Evolutionary conservation across 2,888 invertebrate genomes (phyloP).

Genomic region (Argyresthia albistria): DNA sequence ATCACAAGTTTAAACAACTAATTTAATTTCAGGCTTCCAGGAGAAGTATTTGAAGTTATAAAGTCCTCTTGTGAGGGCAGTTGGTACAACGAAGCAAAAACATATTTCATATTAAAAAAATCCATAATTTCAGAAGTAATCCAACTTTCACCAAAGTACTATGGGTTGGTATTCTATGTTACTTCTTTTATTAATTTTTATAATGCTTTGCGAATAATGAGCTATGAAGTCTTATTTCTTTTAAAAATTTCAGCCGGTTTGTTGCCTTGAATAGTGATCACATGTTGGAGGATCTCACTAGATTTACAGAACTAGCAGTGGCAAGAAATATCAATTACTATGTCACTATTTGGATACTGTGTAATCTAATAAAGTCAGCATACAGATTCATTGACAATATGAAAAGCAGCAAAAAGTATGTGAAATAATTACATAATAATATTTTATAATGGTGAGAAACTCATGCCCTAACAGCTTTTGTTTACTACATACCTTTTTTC

Average conservation of each 20-base stretch:
- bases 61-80: constrained; percentile 19
- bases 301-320: constrained; percentile 28
- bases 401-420: constrained; percentile 17
- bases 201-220: no score
- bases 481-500: constrained; percentile 12
- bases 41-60: constrained; percentile 17
- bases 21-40: constrained; percentile 18
- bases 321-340: constrained; percentile 26
- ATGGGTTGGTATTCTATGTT: constrained; percentile 24
- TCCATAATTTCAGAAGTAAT: constrained; percentile 19
- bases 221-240: no score
- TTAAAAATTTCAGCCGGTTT: no score
- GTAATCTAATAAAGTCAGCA: constrained; percentile 27
- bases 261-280: no score
- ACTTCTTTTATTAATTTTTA: neutral
- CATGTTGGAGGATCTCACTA: constrained; percentile 16
- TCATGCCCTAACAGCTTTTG: no score
- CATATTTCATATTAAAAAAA: constrained; percentile 20
- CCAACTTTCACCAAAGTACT: constrained; percentile 30
- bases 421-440: constrained; percentile 11
- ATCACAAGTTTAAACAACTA: neutral
- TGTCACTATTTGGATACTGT: constrained; percentile 34
- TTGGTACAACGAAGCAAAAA: constrained; percentile 27
- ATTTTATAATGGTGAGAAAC: no score
- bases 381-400: constrained; percentile 14